These are phyloP conservation scores for Tribolium freemani DNA, from an alignment of 2,888 invertebrate species.

Conservation along the genomic window DNA sequence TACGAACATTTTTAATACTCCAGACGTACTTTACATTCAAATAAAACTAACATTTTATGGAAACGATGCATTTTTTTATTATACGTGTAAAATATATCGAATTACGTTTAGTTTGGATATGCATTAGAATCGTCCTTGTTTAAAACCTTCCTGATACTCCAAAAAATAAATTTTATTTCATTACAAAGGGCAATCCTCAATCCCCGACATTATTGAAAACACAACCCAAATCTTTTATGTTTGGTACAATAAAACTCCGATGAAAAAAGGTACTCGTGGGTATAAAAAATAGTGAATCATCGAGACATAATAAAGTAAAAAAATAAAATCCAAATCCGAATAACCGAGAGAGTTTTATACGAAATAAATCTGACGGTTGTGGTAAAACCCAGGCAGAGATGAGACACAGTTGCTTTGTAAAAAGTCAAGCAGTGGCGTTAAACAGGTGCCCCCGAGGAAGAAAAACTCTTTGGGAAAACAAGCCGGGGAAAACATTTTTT, in stretches of 20 bases:
- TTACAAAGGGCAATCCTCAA: slow-evolving; percentile 5
- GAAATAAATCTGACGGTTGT: slow-evolving; percentile 8
- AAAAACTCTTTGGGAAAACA: slow-evolving; percentile 4
- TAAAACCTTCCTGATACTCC: not conserved
- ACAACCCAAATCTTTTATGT: slow-evolving; percentile 9
- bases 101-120: slow-evolving; percentile 42
- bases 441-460: slow-evolving; percentile 1
- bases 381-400: not conserved
- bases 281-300: too few relatives aligned
- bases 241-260: not conserved
- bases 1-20: slow-evolving; percentile 51
- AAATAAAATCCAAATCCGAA: slow-evolving; percentile 1
- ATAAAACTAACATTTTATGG: slow-evolving; percentile 50
- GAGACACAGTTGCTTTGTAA: slow-evolving; percentile 4
- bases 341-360: slow-evolving; percentile 1
- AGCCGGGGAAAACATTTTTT: slow-evolving; percentile 10
- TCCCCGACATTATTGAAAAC: slow-evolving; percentile 12
- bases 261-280: not conserved
- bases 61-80: slow-evolving; percentile 45
- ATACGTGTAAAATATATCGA: slow-evolving; percentile 47
- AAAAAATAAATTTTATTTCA: slow-evolving; percentile 28
- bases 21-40: slow-evolving; percentile 50
- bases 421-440: slow-evolving; percentile 14
- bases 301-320: not conserved
- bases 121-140: slow-evolving; percentile 19